Conservation (phyloP, 2,888 invertebrate species). For the Vannuccia rotundouncinata region DNA sequence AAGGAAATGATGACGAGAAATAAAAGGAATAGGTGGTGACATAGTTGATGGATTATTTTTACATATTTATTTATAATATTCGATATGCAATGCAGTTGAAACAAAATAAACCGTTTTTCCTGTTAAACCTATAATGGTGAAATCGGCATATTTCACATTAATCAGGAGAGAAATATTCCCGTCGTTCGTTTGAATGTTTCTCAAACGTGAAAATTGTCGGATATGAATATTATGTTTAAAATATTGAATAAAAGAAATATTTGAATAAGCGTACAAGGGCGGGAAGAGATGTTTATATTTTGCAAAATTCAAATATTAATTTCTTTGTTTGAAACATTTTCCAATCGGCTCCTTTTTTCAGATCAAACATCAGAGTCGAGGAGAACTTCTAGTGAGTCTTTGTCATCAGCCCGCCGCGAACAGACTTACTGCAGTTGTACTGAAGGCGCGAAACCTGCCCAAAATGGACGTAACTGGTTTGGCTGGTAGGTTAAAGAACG, state of each 20-base stretch:
- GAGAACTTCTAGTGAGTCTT: constrained; percentile 85
- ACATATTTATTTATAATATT: too few species aligned
- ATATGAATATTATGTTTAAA: not conserved
- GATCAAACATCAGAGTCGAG: constrained; percentile 85
- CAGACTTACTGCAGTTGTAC: constrained; percentile 84
- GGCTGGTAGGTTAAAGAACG: constrained; percentile 60
- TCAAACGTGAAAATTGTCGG: too few species aligned
- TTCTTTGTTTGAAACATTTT: not conserved
- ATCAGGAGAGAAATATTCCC: too few species aligned
- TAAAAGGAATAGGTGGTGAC: too few species aligned
- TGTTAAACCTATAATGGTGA: too few species aligned
- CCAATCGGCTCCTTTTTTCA: constrained; percentile 51
- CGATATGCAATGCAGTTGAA: too few species aligned
- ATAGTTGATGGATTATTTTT: too few species aligned
- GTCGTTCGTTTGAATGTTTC: too few species aligned
- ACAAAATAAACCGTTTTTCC: too few species aligned
- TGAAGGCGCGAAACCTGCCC: constrained; percentile 92
- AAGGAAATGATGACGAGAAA: too few species aligned
- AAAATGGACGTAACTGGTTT: constrained; percentile 95
- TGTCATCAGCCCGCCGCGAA: constrained; percentile 97
- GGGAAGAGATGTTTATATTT: not conserved
- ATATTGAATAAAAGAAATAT: not conserved
- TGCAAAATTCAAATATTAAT: not conserved
- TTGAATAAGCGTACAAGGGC: not conserved
- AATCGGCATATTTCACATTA: too few species aligned